These are phyloP conservation scores for Pardalotus punctatus DNA, from an alignment of 2,113 vertebrate genomes.

Conservation along the genomic window DNA sequence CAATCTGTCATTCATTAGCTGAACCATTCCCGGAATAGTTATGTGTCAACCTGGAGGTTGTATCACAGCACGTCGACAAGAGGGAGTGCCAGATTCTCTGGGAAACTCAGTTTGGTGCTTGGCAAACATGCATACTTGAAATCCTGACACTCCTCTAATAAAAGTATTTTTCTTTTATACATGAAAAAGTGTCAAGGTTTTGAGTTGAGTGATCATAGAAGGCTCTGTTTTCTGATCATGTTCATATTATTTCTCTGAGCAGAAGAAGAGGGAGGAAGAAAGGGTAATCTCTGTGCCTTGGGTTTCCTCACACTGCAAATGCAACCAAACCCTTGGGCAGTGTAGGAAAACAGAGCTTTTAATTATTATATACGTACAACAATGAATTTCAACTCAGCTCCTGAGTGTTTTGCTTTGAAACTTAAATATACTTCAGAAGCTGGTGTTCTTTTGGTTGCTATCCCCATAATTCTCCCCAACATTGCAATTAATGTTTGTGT, in stretches of 20 bases:
- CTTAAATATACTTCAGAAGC: not conserved
- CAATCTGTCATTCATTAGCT: not conserved
- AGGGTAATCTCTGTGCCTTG: not conserved
- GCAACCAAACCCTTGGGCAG: accelerated
- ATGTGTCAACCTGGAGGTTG: not conserved
- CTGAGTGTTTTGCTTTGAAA: not conserved
- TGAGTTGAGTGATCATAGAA: not conserved
- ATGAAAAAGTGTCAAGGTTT: not conserved
- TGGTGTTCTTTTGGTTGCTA: not conserved
- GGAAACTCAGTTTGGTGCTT: not conserved
- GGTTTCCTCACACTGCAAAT: not conserved
- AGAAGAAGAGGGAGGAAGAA: not conserved
- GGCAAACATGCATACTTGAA: accelerated
- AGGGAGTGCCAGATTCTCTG: not conserved
- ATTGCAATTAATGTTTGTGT: not conserved
- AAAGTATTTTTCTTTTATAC: not conserved
- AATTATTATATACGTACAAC: not conserved
- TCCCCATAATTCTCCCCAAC: not conserved
- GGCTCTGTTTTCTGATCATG: not conserved
- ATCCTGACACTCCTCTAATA: not conserved
- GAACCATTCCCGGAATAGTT: not conserved
- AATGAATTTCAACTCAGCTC: not conserved
- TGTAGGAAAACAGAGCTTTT: not conserved
- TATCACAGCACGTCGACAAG: not conserved
- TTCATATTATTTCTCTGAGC: not conserved